Percentiles rank a stretch among this genome's conserved stretches.
Evolutionary conservation across 2,888 invertebrate genomes (phyloP).

Genomic region (Plagiodera versicolora): DNA sequence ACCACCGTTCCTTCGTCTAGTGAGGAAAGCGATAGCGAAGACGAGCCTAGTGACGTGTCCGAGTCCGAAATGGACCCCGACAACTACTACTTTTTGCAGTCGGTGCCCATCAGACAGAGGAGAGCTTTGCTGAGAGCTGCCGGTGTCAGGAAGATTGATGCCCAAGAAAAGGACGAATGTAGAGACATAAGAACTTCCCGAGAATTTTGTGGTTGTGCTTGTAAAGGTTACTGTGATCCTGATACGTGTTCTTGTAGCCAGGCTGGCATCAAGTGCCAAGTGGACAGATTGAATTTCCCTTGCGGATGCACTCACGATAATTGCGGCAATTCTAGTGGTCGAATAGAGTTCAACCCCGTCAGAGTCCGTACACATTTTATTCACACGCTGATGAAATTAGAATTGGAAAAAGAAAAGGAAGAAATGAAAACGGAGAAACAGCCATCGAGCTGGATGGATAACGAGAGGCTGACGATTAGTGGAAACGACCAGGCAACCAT

Average conservation of each 20-base stretch:
- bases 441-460: constrained; percentile 57
- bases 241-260: constrained; percentile 93
- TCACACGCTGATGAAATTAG: constrained; percentile 92
- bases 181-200: constrained; percentile 87
- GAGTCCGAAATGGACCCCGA: constrained; percentile 87
- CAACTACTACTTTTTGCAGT: constrained; percentile 88
- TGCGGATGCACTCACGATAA: constrained; percentile 95
- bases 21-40: constrained; percentile 83
- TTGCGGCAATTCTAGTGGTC: constrained; percentile 88
- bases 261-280: constrained; percentile 96
- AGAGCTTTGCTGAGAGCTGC: constrained; percentile 86
- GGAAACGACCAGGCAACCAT: constrained; percentile 6
- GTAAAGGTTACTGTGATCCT: constrained; percentile 92
- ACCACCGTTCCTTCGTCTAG: constrained; percentile 66
- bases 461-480: constrained; percentile 53
- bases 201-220: constrained; percentile 92
- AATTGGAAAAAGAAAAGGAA: constrained; percentile 69
- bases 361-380: constrained; percentile 96
- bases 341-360: constrained; percentile 95
- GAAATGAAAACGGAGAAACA: constrained; percentile 51
- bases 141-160: constrained; percentile 92
- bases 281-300: constrained; percentile 93
- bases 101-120: constrained; percentile 89
- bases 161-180: constrained; percentile 91
- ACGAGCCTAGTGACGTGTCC: constrained; percentile 77